Base-by-base conservation (phyloP, 1,140 invertebrate genomes). In the Fopius arisanus region DNA sequence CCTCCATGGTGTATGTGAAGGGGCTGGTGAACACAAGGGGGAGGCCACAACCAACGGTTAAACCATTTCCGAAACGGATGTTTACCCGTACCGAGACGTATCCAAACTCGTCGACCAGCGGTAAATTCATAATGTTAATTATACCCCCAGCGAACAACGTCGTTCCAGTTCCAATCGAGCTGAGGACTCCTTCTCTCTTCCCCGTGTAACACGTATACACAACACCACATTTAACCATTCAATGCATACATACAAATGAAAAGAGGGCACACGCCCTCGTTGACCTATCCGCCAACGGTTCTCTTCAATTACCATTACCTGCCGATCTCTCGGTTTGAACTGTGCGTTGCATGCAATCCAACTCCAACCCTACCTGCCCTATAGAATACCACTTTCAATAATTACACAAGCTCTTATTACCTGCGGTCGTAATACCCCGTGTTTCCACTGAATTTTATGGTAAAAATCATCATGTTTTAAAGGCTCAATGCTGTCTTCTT, bases 301-400 rank as follows among this genome's bases (percentile, higher is more conserved):
- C 67, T 68, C 67, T 74, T 37, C 66, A 68, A 74, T 74, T 74
- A 69, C 72, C 72, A 74, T 74, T 69, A 67, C 66, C 66, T 62
- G 51, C 67, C 72, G 62, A 74, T 74, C 48, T 68, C 67, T 69
- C 29, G 54, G 51, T 59, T 48, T 59, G 54, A 59, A 33, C 59
- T 31, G 23, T 33, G 33, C 16, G 72, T 59, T 51, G 67, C 54
- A 74, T 74, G 51, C 66, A 68, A 74, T 74, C 72, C 40, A 19
- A 10, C 28, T 31, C 21, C 16, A 26, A 31, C 9, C 7, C 43
- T 26, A 65, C 29, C 19, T 48, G 16, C n/a, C 43, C 43, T 26
- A 28, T 59, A 59, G 19, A 59, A 59, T 40, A 23, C 71, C 71
- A 73, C 71, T 73, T 66, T 73, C 65, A 51, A 73, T 73, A 73